A percentile compares a stretch with the other conserved stretches of the same genome.
Evolutionary conservation across 92 coral and sea anemone genomes (phyloP).

Genomic region (Isaurus tuberculatus): DNA sequence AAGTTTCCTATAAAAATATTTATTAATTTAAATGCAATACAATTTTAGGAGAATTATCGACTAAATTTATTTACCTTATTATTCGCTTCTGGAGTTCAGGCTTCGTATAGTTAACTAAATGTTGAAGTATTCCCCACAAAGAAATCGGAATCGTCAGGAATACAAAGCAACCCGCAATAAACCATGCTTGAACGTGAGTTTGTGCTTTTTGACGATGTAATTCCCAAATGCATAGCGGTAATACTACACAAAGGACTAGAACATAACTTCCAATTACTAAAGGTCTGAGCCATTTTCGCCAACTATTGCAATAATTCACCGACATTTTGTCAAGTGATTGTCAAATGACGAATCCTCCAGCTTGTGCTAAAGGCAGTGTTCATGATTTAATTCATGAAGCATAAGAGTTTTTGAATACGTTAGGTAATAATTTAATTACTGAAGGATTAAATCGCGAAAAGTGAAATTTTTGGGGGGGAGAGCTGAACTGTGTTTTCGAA

Average conservation of each 20-base stretch:
- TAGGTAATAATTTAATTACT: background rate
- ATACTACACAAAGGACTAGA: slow-evolving; percentile 80
- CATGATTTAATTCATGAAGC: background rate
- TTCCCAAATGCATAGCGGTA: slow-evolving; percentile 91
- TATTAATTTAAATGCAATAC: too few species aligned
- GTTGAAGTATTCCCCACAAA: slow-evolving; percentile 91
- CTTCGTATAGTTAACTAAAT: slow-evolving; percentile 86
- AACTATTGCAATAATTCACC: slow-evolving; percentile 56
- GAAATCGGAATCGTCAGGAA: slow-evolving; percentile 89
- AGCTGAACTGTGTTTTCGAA: background rate
- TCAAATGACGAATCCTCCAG: background rate
- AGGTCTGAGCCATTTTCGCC: slow-evolving; percentile 90
- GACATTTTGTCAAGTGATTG: slow-evolving; percentile 29
- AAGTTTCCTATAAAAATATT: too few species aligned
- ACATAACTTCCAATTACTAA: slow-evolving; percentile 74
- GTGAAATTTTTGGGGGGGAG: background rate
- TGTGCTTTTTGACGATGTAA: slow-evolving; percentile 79
- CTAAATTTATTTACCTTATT: slow-evolving; percentile 64
- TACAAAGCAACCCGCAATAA: slow-evolving; percentile 88
- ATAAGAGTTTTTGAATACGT: background rate
- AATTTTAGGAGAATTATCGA: background rate
- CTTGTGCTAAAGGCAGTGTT: background rate
- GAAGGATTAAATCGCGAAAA: background rate
- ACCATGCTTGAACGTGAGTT: slow-evolving; percentile 93
- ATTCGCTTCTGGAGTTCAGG: slow-evolving; percentile 91